These are phyloP conservation scores for Nomada lathburiana DNA, from an alignment of 2,888 invertebrate genomes.

Conservation along the genomic window DNA sequence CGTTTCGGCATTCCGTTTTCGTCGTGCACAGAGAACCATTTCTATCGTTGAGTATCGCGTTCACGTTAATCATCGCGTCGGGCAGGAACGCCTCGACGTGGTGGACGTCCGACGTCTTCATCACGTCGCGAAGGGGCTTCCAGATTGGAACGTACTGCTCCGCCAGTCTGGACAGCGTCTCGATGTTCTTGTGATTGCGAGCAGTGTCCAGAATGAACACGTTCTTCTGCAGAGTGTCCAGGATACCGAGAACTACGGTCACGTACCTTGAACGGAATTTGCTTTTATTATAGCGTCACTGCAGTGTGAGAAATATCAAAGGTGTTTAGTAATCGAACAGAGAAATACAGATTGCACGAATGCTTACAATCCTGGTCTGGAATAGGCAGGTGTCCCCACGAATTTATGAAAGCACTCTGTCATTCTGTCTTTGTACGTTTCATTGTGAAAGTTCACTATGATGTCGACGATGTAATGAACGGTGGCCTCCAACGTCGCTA, in stretches of 20 bases:
- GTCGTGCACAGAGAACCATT: slow-evolving; percentile 66
- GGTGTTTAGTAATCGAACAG: not conserved
- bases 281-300: not conserved
- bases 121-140: slow-evolving; percentile 74
- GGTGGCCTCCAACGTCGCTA: slow-evolving; percentile 68
- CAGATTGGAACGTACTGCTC: slow-evolving; percentile 78
- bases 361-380: slow-evolving; percentile 75
- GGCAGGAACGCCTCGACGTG: slow-evolving; percentile 72
- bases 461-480: slow-evolving; percentile 76
- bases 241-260: slow-evolving; percentile 66
- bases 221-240: slow-evolving; percentile 73
- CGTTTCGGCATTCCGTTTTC: slow-evolving; percentile 64
- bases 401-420: slow-evolving; percentile 71
- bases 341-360: not conserved
- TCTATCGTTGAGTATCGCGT: slow-evolving; percentile 70
- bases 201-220: slow-evolving; percentile 73
- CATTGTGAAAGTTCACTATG: slow-evolving; percentile 74
- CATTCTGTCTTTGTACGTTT: slow-evolving; percentile 64
- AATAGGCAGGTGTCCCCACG: slow-evolving; percentile 69
- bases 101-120: slow-evolving; percentile 62
- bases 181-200: slow-evolving; percentile 68
- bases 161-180: slow-evolving; percentile 69
- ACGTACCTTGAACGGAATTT: slow-evolving; percentile 67
- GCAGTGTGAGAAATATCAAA: not conserved
- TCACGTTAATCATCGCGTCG: slow-evolving; percentile 78